Evolutionary conservation across 2,797 vertebrate species (phyloP), one percentile per base, ranked within the genome.

Genomic region (Malurus splendens): DNA sequence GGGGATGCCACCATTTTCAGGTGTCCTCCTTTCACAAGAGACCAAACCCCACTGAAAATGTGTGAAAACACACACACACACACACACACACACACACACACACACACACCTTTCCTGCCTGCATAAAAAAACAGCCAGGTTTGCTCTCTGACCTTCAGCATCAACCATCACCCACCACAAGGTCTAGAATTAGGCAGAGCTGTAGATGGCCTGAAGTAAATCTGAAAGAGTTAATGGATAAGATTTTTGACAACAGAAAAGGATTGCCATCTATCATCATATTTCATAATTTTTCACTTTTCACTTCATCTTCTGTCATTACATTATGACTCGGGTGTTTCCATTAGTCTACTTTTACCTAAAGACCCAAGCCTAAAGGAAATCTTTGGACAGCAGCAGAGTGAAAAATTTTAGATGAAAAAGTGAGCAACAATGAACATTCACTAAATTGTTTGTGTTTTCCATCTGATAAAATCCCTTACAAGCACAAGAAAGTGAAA

Each of bases 261-360:
- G 32, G 14, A 38, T 64, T 64, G 14, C 27, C 22, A 32, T 42
- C 33, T 54, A 59, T 74, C 39, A 44, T 61, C 48, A 39, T 18
- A 77, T 76, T 51, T 67, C 77, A 86, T 56, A 79, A 71, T 66
- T 73, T 93, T 91, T 73, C 54, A 68, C 79, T 73, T 20, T 27
- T 36, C 36, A 36, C 36, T 39, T 72, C 11, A 54, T 66, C 57
- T 87, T 91, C 61, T 22, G 3, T 39, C 56, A 92, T 83, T 45
- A 62, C 9, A 3, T 82, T 67, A 62, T 6, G n/a, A n/a, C 27
- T 81, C 39, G 42, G 24, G 59, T 71, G 38, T 92, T 89, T 94
- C 72, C 86, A 87, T 57, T 72, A 51, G 32, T 81, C 82, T 71
- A 38, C 30, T 48, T 48, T 32, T 75, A 51, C 66, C 56, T 18